Base-by-base conservation (phyloP, 2,113 vertebrate species). In the Calypte anna region DNA sequence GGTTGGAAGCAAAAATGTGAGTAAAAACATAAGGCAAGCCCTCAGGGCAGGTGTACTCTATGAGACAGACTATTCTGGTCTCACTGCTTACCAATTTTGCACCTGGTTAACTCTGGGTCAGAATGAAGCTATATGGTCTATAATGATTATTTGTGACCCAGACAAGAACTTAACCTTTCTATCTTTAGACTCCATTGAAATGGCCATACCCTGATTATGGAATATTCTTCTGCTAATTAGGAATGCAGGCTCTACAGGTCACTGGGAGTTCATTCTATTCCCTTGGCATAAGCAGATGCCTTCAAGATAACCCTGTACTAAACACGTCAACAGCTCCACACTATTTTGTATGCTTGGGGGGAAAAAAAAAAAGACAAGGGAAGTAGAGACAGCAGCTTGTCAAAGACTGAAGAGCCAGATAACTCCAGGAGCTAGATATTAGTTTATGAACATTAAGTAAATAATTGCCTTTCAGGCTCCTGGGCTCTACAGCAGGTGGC, bases 291-390 rank as follows among this genome's bases (percentile, higher is more conserved):
- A 97, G 69, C 96, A 97, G 96, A 97, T 96, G 93, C 96, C 94
- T 96, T 96, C 93, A 87, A 97, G 97, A 97, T 98, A 97, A 97
- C 95, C 95, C 96, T 91, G 90, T 91, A 70, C 92, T 93, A 93
- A 97, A 91, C 89, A 96, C 62, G 61, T 96, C 95, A 97, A 81
- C 93, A 91, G 93, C 83, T 96, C 92, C 68, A 10, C 80, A 40
- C 91, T 93, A 95, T 93, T 95, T 97, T 59, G 12, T 94, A 88
- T 88, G 90, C 87, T 24, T 70, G 91, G 40, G 75, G 22, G 28
- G 4, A 7, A 68, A 70, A 59, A 44, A 61, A 61, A 44, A 7
- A 50, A 50, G 48, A 21, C 18, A 50, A 38, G 5, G 3, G 36
- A 66, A 38, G 46, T 7, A 68, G 27, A 73, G 17, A 62, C 21